Conservation (phyloP, 2,888 invertebrate species). For the Dolichomitus sp. region DNA sequence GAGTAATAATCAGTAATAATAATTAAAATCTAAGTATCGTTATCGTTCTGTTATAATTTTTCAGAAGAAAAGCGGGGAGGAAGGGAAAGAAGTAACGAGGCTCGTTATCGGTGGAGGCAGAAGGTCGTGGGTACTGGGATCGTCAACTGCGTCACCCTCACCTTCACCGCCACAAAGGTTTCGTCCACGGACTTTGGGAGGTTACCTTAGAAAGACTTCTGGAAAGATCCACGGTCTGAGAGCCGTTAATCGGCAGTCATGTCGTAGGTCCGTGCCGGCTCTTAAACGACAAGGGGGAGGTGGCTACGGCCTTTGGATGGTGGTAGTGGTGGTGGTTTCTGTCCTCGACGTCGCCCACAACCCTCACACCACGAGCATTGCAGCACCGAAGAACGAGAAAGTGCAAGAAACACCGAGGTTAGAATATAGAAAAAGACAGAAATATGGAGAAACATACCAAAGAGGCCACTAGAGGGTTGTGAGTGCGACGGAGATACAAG, state of each 20-base stretch:
- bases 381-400: constrained; percentile 18
- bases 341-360: constrained; percentile 53
- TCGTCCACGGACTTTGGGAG: constrained; percentile 5
- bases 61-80: constrained; percentile 25
- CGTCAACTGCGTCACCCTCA: constrained; percentile 7
- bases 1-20: not conserved
- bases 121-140: constrained; percentile 30
- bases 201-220: constrained; percentile 32
- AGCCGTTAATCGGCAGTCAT: constrained; percentile 70
- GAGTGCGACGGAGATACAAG: constrained; percentile 30
- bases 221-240: constrained; percentile 52
- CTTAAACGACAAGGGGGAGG: constrained; percentile 40
- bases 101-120: constrained; percentile 62
- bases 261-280: constrained; percentile 55
- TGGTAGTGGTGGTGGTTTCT: constrained; percentile 4
- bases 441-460: constrained; percentile 27
- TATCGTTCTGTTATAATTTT: constrained; percentile 50
- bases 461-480: constrained; percentile 15
- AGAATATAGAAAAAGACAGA: not conserved
- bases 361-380: constrained; percentile 39
- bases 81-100: constrained; percentile 61
- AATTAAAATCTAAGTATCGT: not conserved
- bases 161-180: constrained; percentile 35
- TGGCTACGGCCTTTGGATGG: constrained; percentile 17
- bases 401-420: not conserved